A percentile compares a stretch with the other conserved stretches of the same genome.
Conservation (phyloP, 2,797 vertebrate genomes). For the Urocyon cinereoargenteus region DNA sequence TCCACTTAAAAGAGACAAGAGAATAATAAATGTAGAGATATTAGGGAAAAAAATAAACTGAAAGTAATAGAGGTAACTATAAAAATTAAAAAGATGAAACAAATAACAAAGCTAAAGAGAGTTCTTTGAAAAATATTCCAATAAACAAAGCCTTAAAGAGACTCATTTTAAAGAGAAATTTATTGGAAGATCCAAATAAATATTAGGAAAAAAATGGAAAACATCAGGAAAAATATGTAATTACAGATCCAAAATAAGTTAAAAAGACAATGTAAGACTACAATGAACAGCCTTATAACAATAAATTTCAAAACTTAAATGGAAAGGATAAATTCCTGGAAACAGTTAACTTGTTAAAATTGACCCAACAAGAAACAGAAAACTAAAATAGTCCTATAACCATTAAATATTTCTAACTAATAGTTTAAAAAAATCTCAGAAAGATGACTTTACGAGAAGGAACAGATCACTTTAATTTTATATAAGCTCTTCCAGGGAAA, state of each 20-base stretch:
- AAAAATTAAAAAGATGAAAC: slow-evolving; percentile 10
- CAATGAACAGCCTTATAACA: neutral
- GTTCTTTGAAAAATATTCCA: neutral
- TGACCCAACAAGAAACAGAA: slow-evolving; percentile 28
- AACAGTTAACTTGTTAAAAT: slow-evolving; percentile 7
- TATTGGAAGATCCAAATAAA: neutral
- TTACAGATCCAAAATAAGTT: neutral
- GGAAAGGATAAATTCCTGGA: slow-evolving; percentile 9
- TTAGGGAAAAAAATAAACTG: neutral
- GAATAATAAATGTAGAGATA: neutral
- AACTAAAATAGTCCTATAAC: slow-evolving; percentile 33
- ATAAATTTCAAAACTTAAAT: slow-evolving; percentile 30
- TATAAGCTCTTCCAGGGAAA: slow-evolving; percentile 18
- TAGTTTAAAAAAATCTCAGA: neutral
- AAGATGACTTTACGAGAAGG: neutral
- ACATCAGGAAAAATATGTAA: neutral
- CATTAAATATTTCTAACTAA: slow-evolving; percentile 14
- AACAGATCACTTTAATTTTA: slow-evolving; percentile 33
- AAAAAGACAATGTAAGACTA: neutral
- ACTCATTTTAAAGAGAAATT: neutral
- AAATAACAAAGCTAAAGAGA: neutral
- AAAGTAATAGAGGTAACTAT: neutral
- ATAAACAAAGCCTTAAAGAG: neutral
- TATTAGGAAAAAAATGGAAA: neutral
- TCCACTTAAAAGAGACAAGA: neutral